Conservation (phyloP, 2,113 vertebrate genomes). For the Syrmaticus mikado region DNA sequence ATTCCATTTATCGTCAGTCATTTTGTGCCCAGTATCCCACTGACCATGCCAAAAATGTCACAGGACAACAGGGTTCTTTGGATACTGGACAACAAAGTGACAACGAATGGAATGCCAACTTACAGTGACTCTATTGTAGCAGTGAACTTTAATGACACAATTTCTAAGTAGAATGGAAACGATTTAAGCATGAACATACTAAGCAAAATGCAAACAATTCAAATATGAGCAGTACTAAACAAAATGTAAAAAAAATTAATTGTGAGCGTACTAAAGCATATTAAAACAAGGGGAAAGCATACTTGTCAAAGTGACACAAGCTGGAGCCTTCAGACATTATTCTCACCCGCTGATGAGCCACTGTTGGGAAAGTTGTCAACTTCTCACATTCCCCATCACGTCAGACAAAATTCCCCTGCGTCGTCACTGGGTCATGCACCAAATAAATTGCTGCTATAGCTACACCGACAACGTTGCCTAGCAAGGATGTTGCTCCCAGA, state of each 20-base stretch:
- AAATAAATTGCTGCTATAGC: neutral
- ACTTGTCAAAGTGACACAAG: neutral
- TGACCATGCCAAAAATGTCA: neutral
- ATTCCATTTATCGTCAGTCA: neutral
- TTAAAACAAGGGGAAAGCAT: neutral
- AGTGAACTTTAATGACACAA: neutral
- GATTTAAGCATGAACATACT: neutral
- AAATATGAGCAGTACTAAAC: neutral
- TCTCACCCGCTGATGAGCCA: neutral
- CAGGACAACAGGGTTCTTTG: neutral
- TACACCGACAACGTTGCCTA: neutral
- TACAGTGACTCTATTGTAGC: neutral
- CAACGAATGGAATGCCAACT: neutral
- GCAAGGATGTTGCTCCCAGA: neutral
- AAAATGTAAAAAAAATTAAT: neutral
- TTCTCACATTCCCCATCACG: neutral
- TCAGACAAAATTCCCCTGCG: neutral
- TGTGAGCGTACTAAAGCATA: neutral
- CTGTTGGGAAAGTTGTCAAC: neutral
- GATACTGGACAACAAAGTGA: neutral
- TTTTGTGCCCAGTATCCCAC: neutral
- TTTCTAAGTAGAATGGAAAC: neutral
- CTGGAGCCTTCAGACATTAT: neutral
- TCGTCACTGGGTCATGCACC: neutral
- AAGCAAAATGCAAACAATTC: neutral